Percentiles rank a stretch among this genome's conserved stretches.
Conservation (phyloP, 2,113 vertebrate genomes). For the Agelaius tricolor region DNA sequence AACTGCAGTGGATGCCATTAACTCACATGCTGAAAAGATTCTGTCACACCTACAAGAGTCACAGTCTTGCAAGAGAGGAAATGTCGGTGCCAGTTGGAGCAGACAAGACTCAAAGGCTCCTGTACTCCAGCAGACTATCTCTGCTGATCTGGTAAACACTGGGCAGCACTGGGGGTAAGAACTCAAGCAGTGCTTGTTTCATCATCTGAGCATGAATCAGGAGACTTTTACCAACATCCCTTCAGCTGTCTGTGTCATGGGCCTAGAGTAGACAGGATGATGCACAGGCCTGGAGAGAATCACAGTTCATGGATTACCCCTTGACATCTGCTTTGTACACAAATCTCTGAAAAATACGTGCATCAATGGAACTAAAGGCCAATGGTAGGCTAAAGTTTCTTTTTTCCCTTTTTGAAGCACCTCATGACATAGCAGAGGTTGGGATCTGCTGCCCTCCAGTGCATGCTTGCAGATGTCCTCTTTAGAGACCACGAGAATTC, state of each 20-base stretch:
- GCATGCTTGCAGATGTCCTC: not conserved
- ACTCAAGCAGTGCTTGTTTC: not conserved
- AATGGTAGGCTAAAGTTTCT: not conserved
- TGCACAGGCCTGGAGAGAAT: not conserved
- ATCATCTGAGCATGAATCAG: not conserved
- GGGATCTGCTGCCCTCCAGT: conserved; percentile 47
- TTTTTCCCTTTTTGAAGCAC: rapidly evolving
- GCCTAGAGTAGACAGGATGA: not conserved
- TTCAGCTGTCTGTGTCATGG: not conserved
- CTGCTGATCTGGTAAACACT: not conserved
- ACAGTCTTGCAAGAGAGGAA: not conserved
- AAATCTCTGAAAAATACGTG: not conserved
- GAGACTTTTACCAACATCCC: not conserved
- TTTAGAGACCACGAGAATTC: not conserved
- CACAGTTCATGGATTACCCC: not conserved
- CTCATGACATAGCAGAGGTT: not conserved
- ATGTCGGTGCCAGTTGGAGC: not conserved
- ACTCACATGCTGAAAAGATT: not conserved
- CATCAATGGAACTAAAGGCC: not conserved
- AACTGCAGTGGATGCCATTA: not conserved
- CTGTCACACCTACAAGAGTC: not conserved
- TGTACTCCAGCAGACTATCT: not conserved
- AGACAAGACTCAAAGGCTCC: not conserved
- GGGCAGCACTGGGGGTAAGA: not conserved
- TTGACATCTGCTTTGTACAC: not conserved